Evolutionary conservation across 2,888 invertebrate species (phyloP).

Genomic region (Acanthosepion pharaonis): DNA sequence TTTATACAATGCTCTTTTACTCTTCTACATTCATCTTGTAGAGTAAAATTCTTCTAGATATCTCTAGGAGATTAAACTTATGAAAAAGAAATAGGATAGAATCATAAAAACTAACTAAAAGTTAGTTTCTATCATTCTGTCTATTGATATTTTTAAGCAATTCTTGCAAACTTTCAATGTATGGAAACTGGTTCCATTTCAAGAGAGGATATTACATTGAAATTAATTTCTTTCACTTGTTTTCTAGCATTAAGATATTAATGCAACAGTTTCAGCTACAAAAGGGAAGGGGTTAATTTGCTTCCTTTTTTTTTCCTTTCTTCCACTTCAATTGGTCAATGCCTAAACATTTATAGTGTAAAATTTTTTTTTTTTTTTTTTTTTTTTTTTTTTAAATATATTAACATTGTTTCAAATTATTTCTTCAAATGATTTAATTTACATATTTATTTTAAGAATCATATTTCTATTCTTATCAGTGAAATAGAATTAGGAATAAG

Average conservation of each 20-base stretch:
- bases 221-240: background rate
- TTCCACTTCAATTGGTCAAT: too few relatives aligned
- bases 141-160: background rate
- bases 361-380: too few relatives aligned
- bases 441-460: too few relatives aligned
- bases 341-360: too few relatives aligned
- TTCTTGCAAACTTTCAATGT: background rate
- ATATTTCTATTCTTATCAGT: too few relatives aligned
- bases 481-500: background rate
- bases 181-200: background rate
- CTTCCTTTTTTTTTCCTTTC: too few relatives aligned
- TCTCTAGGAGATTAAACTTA: background rate
- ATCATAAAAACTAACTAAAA: background rate
- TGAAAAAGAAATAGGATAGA: background rate
- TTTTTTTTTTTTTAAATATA: too few relatives aligned
- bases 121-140: background rate
- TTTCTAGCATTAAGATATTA: too few relatives aligned
- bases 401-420: too few relatives aligned
- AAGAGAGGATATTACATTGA: background rate
- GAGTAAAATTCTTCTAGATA: background rate
- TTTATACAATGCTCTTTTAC: background rate
- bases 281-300: too few relatives aligned
- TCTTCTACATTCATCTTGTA: background rate
- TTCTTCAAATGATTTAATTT: too few relatives aligned
- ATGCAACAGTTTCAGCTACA: too few relatives aligned